Conservation (phyloP, 2,888 invertebrate species). For the Pammene fasciana region DNA sequence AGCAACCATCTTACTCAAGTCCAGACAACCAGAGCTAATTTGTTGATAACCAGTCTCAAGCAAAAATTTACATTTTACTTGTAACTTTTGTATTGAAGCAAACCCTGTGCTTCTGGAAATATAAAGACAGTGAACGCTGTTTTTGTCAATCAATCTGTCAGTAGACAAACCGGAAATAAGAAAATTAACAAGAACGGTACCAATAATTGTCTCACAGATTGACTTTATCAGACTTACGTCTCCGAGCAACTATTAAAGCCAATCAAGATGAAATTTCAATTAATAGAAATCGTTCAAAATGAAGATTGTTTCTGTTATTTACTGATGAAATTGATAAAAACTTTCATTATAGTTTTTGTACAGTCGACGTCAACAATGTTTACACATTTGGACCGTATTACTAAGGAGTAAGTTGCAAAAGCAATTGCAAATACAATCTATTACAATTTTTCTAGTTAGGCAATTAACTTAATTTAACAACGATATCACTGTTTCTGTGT, state of each 20-base stretch:
- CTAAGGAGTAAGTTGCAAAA: no score
- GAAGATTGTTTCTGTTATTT: constrained; percentile 26
- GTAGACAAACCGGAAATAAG: neutral
- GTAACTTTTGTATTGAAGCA: no score
- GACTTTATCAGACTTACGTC: constrained; percentile 16
- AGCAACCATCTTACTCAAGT: neutral
- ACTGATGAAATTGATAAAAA: constrained; percentile 21
- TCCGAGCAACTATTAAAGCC: constrained; percentile 3
- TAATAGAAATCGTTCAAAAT: constrained; percentile 36
- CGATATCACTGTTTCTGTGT: neutral
- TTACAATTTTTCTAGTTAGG: no score
- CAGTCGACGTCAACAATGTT: no score
- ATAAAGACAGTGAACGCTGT: neutral
- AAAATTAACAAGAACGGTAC: constrained; percentile 13
- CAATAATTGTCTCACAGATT: constrained; percentile 21
- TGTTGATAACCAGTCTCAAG: no score
- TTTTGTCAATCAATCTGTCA: neutral
- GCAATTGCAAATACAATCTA: no score
- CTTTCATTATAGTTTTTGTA: constrained; percentile 18
- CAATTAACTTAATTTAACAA: neutral
- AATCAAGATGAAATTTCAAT: constrained; percentile 42
- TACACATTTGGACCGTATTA: no score
- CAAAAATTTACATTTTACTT: no score
- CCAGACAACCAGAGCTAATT: no score
- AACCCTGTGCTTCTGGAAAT: neutral